Evolutionary conservation across 2,113 vertebrate genomes (phyloP), one percentile per base, ranked within the genome.

Genomic region (Paedocypris sp.): DNA sequence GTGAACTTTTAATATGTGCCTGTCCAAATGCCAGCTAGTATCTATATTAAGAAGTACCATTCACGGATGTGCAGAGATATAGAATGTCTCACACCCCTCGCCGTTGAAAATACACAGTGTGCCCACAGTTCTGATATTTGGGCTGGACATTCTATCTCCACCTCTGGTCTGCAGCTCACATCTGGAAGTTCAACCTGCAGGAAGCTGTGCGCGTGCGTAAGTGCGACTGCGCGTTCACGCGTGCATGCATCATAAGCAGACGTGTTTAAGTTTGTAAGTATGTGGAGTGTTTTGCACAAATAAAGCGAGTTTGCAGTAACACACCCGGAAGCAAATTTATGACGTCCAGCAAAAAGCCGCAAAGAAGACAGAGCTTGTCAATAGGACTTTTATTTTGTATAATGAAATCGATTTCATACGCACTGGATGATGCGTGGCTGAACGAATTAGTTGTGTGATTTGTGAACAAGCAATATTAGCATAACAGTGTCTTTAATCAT

Each of bases 1-100:
- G 62, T 68, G 67, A 73, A 69, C 71, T 52, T 72, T 68, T 60
- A 68, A 57, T 12, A 38, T 53, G 66, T 36, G 13, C 36, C 49
- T 58, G 58, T 66, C 74, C 60, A 51, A 60, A 66, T 67, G 54
- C 50, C 73, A 73, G 73, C 70, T 78, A 76, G 69, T 62, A 74
- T 84, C 83, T 83, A 83, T 79, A 83, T 83, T 76, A 70, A 81
- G 83, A 73, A 56, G 65, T 64, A 74, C 76, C 75, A 82, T 73
- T 75, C 77, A 82, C 79, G 77, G 78, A 85, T 79, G 81, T 77
- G 46, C 35, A 61, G 70, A 72, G 79, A 80, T 84, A 84, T 84
- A 83, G 60, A 53, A 71, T 85, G 73, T 83, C 83, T 83, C 80
- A 84, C 85, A 82, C 83, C 77, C 77, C 70, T 50, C 64, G 60